Evolutionary conservation across 2,888 invertebrate species (phyloP), one percentile per base, ranked within the genome.

Genomic region (Trissolcus brochymenae): DNA sequence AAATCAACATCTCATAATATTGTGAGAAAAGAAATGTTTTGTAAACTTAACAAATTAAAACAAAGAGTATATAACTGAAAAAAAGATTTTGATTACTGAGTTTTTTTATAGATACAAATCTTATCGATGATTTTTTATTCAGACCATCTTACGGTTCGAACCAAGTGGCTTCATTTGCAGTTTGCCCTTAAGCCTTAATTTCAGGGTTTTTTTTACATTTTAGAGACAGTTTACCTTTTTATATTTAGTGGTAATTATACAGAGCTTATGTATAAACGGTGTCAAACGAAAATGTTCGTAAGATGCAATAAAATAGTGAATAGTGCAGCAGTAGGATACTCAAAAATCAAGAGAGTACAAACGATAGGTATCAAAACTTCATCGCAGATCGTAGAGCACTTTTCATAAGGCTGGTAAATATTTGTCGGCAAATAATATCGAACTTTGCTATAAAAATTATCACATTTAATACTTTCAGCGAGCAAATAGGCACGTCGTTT

Each of bases 111-210:
- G 43, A 29, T 21, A 61, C 67, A 61, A 62, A 66, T 68, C 68
- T 19, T 67, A 75, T 51, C 64, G 21, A 70, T 64, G 46, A 59
- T 16, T 54, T 56, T 55, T 51, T 53, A 65, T 49, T 72, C 65
- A 59, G 62, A 57, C 62, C 54, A 59, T 68, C 55, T 64, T 64
- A 59, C 59, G 64, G 64, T 41, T 49, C 29, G 64, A 68, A 75
- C 74, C 67, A 67, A 74, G 62, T 74, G 67, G 74, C 62, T 68
- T 75, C 59, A 55, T 75, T 76, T 75, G 75, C 75, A 75, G 75
- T 75, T 59, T 75, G 68, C 75, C 75, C 75, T 64, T 68, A 75
- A 68, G 75, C 75, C 68, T 75, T 75, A 54, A 50, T 53, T 54
- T 43, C 56, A 14, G 13, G 13, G 13, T 64, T 71, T 53, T 50